Evolutionary conservation across 2,797 vertebrate genomes (phyloP).

Genomic region (Ceryle rudis): DNA sequence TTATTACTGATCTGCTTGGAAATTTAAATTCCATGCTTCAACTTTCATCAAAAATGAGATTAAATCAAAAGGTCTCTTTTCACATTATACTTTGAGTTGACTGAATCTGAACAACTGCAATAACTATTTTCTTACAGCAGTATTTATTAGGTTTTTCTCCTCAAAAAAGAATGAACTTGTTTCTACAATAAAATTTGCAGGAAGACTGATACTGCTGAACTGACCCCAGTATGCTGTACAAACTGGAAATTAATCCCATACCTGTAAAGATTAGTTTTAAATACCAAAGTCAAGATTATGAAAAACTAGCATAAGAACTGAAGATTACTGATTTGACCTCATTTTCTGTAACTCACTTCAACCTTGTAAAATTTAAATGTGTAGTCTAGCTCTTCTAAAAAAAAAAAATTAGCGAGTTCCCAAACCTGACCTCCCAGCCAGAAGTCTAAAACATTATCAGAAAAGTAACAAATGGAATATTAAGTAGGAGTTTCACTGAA

Average conservation of each 20-base stretch:
- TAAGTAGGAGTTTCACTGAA: neutral
- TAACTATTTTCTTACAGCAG: no score
- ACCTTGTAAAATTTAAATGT: neutral
- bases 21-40: slow-evolving; percentile 35
- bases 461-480: neutral
- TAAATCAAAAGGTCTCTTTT: slow-evolving; percentile 44
- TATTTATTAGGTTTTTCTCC: neutral
- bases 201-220: neutral
- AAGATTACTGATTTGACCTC: neutral
- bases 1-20: neutral
- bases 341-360: neutral
- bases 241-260: neutral
- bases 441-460: neutral
- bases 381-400: neutral
- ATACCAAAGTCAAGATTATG: neutral
- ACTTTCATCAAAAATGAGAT: slow-evolving; percentile 43
- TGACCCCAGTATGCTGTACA: neutral
- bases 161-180: slow-evolving; percentile 14
- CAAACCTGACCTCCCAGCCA: neutral
- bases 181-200: neutral
- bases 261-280: neutral
- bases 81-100: slow-evolving; percentile 13
- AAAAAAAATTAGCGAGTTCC: neutral
- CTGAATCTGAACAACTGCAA: slow-evolving; percentile 14
- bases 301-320: neutral